These are phyloP conservation scores for Matsumyia berberina DNA, from an alignment of 2,888 invertebrate genomes.

Conservation along the genomic window DNA sequence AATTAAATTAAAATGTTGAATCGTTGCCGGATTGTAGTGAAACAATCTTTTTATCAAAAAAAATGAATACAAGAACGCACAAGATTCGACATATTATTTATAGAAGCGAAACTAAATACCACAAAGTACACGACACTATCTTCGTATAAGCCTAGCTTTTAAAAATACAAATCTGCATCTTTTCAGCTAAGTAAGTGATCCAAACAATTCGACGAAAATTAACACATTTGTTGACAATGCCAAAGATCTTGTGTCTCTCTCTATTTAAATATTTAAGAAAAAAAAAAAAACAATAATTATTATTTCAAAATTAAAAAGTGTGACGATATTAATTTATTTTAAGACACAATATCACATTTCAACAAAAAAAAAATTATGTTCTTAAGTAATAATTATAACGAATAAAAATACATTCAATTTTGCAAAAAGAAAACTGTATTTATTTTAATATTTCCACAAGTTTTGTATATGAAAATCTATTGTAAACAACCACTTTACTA, in stretches of 20 bases:
- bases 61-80: too few relatives aligned
- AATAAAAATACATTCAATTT: not conserved
- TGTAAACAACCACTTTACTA: slow-evolving; percentile 53
- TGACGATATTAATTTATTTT: slow-evolving; percentile 31
- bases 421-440: not conserved
- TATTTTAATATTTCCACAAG: slow-evolving; percentile 16
- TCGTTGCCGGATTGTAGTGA: too few relatives aligned
- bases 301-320: not conserved
- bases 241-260: not conserved
- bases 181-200: too few relatives aligned
- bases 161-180: too few relatives aligned
- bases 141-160: too few relatives aligned
- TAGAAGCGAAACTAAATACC: slow-evolving; percentile 9
- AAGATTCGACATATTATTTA: slow-evolving; percentile 11
- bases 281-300: too few relatives aligned
- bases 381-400: not conserved
- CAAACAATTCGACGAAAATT: too few relatives aligned
- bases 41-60: too few relatives aligned
- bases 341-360: slow-evolving; percentile 55
- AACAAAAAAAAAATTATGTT: slow-evolving; percentile 3
- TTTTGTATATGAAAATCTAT: not conserved
- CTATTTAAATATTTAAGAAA: not conserved
- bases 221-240: too few relatives aligned
- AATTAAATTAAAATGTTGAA: too few relatives aligned
- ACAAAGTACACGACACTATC: not conserved